Evolutionary conservation across 2,113 vertebrate species (phyloP).

Genomic region (Bettongia penicillata): DNA sequence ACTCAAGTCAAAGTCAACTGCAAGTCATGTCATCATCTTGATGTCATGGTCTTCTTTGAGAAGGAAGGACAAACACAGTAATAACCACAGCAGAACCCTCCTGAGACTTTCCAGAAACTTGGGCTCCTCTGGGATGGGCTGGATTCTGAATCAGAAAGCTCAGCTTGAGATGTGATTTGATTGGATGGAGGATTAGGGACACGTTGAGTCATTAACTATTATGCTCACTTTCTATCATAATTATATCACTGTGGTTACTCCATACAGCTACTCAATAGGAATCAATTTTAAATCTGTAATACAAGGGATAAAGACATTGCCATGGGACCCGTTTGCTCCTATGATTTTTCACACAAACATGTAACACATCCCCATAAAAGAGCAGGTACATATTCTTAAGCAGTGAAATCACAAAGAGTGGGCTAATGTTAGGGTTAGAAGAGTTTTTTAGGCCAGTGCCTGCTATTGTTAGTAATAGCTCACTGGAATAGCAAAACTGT

Average conservation of each 20-base stretch:
- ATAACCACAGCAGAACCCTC: too few species aligned
- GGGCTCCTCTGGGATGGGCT: neutral
- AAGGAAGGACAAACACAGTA: too few species aligned
- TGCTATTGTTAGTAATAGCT: constrained; percentile 35
- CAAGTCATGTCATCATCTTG: too few species aligned
- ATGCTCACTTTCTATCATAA: rapidly evolving
- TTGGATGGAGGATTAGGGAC: neutral
- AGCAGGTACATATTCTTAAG: constrained; percentile 52
- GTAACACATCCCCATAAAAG: neutral
- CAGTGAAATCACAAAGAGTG: constrained; percentile 10
- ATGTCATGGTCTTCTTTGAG: too few species aligned
- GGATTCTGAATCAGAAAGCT: neutral
- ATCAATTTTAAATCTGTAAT: neutral
- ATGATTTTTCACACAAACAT: constrained; percentile 28
- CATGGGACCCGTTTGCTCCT: neutral
- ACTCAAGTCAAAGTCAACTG: too few species aligned
- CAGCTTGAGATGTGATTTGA: neutral
- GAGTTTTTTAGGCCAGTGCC: constrained; percentile 46
- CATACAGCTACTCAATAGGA: neutral
- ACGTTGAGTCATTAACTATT: neutral
- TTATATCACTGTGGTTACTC: neutral
- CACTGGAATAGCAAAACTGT: constrained; percentile 33
- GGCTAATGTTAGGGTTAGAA: constrained; percentile 20
- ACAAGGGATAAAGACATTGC: neutral
- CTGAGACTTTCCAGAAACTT: neutral